Conservation (phyloP, 2,113 vertebrate species). For the Suncus etruscus region DNA sequence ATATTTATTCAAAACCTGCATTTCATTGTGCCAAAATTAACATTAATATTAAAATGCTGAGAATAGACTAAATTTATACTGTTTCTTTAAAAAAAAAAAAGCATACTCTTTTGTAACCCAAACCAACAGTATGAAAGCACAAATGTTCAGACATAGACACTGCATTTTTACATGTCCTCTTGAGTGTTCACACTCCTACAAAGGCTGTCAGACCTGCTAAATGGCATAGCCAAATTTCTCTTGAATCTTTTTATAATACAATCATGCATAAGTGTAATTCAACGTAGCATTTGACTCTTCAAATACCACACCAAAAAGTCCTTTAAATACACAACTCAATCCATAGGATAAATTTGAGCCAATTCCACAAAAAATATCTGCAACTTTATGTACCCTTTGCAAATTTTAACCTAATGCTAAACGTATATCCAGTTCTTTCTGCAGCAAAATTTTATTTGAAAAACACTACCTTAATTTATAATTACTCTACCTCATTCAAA, state of each 20-base stretch:
- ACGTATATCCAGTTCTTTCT: background rate
- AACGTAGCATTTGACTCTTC: constrained; percentile 81
- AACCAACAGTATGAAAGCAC: constrained; percentile 67
- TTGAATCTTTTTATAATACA: constrained; percentile 83
- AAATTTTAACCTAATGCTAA: constrained; percentile 46
- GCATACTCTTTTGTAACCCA: constrained; percentile 71
- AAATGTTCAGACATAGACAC: constrained; percentile 79
- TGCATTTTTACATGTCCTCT: constrained; percentile 80
- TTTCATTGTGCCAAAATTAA: constrained; percentile 14
- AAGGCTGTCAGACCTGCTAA: constrained; percentile 84
- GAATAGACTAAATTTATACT: constrained; percentile 23
- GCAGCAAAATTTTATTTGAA: background rate
- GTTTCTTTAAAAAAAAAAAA: constrained; percentile 65
- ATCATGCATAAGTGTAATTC: constrained; percentile 82
- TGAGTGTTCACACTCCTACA: constrained; percentile 81
- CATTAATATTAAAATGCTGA: constrained; percentile 68
- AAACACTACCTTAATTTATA: background rate
- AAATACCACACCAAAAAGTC: constrained; percentile 80
- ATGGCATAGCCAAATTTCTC: constrained; percentile 83
- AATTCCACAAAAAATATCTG: constrained; percentile 73
- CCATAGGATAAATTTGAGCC: constrained; percentile 68
- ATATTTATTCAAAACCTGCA: constrained; percentile 45
- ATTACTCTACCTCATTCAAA: background rate
- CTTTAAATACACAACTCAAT: constrained; percentile 75
- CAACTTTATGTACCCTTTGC: constrained; percentile 69